Percentiles rank a stretch among this genome's conserved stretches.
phyloP scores from a whole-genome alignment of 2,888 invertebrate species.

The Tenthredo distinguenda region DNA sequence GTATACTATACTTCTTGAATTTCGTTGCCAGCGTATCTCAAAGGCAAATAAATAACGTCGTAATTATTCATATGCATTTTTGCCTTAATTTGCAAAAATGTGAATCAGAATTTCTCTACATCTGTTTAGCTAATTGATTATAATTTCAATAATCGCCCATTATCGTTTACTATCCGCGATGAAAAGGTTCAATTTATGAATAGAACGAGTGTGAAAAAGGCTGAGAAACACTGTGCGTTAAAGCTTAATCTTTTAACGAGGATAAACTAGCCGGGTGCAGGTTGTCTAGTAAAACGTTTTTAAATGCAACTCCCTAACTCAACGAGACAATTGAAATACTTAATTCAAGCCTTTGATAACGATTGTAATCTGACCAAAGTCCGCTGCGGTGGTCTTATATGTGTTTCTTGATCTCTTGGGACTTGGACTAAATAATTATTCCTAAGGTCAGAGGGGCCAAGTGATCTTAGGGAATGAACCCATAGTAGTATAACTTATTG shows the following conservation, averaged over 20 bases:
- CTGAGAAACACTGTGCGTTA: slow-evolving; percentile 19
- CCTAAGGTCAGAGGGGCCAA: slow-evolving; percentile 33
- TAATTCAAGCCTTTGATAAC: slow-evolving; percentile 37
- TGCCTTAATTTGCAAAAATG: too few species aligned
- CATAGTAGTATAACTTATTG: slow-evolving; percentile 6
- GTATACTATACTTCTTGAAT: slow-evolving; percentile 9
- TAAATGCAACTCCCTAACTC: slow-evolving; percentile 34
- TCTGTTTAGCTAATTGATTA: not conserved
- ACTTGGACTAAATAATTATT: slow-evolving; percentile 36
- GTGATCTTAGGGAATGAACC: slow-evolving; percentile 14
- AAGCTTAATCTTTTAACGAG: slow-evolving; percentile 32
- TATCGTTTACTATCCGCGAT: not conserved
- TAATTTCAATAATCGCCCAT: not conserved
- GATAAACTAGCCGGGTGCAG: slow-evolving; percentile 21
- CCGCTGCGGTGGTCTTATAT: slow-evolving; percentile 3
- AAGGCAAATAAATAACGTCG: not conserved
- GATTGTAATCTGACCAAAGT: slow-evolving; percentile 31
- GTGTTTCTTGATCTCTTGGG: slow-evolving; percentile 19
- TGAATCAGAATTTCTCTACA: not conserved
- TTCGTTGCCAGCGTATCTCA: not conserved
- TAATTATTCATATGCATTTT: not conserved
- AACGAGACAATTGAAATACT: slow-evolving; percentile 47
- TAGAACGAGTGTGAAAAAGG: not conserved
- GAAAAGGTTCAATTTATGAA: not conserved
- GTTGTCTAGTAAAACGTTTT: slow-evolving; percentile 32